Conservation (phyloP, 2,888 invertebrate genomes). For the Hydrotaea cyrtoneurina region DNA sequence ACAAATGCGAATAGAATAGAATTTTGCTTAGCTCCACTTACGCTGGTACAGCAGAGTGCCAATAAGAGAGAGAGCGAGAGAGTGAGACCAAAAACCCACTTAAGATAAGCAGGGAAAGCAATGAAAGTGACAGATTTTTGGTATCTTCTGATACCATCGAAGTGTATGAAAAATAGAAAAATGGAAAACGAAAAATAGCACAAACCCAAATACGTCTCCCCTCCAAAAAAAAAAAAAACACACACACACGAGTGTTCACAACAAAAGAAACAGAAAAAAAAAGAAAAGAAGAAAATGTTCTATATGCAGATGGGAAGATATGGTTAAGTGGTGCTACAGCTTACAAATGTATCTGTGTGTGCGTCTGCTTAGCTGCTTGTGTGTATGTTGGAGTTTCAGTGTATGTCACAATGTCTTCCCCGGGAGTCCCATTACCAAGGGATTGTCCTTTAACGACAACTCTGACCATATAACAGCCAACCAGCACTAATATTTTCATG, state of each 20-base stretch:
- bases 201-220: neutral
- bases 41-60: neutral
- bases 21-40: neutral
- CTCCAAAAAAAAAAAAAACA: neutral
- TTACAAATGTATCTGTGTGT: neutral
- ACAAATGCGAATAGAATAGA: neutral
- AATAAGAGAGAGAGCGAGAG: neutral
- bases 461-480: slow-evolving; percentile 49
- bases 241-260: neutral
- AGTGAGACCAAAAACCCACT: slow-evolving; percentile 47
- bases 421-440: slow-evolving; percentile 45
- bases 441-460: slow-evolving; percentile 52
- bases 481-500: neutral
- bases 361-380: neutral
- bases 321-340: slow-evolving; percentile 2
- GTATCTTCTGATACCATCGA: slow-evolving; percentile 55
- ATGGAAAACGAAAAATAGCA: slow-evolving; percentile 40
- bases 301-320: slow-evolving; percentile 6
- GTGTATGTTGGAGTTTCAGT: neutral
- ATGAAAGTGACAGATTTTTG: slow-evolving; percentile 68
- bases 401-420: neutral
- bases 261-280: neutral
- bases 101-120: slow-evolving; percentile 63
- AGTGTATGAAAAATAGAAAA: slow-evolving; percentile 44
- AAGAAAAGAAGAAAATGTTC: neutral